Conservation (phyloP, 53 echinoderm and acorn worm species). For the Holothuria scabra region DNA sequence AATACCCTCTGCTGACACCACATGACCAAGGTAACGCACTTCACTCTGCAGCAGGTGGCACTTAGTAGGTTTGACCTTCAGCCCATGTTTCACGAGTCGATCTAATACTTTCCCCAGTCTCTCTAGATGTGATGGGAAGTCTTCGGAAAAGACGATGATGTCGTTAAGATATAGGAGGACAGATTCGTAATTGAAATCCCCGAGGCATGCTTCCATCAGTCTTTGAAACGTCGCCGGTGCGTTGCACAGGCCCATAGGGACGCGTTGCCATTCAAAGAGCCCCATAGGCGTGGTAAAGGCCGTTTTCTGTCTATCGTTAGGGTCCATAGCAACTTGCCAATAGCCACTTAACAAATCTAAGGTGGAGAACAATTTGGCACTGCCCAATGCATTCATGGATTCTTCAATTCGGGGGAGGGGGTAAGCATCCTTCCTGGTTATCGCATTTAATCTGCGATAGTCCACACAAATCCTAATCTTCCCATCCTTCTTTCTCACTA, state of each 20-base stretch:
- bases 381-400: conserved; percentile 48
- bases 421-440: conserved; percentile 46
- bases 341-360: conserved; percentile 41
- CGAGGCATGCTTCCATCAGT: no score
- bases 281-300: conserved; percentile 28
- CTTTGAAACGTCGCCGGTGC: no score
- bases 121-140: no score
- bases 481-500: conserved; percentile 50
- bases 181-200: no score
- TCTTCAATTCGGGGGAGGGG: conserved; percentile 50
- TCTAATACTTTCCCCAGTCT: not conserved
- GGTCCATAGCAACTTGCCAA: conserved; percentile 25
- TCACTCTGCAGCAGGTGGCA: conserved; percentile 60
- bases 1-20: no score
- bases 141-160: no score
- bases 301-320: conserved; percentile 15
- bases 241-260: no score
- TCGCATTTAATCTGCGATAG: conserved; percentile 24
- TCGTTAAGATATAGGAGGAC: no score
- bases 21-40: conserved; percentile 66
- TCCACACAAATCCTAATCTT: conserved; percentile 24
- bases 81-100: conserved; percentile 28
- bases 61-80: no score
- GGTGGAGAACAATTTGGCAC: conserved; percentile 24
- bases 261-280: no score